Percentiles rank a stretch among this genome's conserved stretches.
phyloP scores from a whole-genome alignment of 35 echinoderm and acorn worm species.

The Ophiothrix spiculata region DNA sequence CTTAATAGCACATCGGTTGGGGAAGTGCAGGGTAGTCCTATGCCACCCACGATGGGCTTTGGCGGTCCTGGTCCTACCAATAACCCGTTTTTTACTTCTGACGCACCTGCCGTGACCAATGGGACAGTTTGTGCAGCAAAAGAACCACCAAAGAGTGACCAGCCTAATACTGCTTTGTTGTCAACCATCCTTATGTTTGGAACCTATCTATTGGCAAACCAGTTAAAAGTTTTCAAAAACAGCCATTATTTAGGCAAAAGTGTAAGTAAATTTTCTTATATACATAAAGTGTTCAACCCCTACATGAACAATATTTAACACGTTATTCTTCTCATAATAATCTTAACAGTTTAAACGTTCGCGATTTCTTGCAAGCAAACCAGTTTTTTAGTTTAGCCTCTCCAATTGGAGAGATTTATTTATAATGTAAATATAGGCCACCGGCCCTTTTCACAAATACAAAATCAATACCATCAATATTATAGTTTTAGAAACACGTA shows the following conservation, averaged over 20 bases:
- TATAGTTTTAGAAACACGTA: too few relatives aligned
- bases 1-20: not conserved
- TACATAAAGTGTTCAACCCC: too few relatives aligned
- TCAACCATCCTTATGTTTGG: constrained; percentile 83
- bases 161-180: constrained; percentile 75
- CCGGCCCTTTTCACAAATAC: too few relatives aligned
- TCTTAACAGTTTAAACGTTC: too few relatives aligned
- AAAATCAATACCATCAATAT: too few relatives aligned
- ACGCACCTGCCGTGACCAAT: not conserved
- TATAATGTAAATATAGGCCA: too few relatives aligned
- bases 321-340: too few relatives aligned
- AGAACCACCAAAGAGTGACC: not conserved
- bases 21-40: not conserved
- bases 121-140: not conserved
- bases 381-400: too few relatives aligned
- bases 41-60: not conserved
- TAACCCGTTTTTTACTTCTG: not conserved
- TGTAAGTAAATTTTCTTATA: too few relatives aligned
- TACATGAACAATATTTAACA: too few relatives aligned
- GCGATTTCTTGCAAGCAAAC: too few relatives aligned
- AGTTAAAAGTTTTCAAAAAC: constrained; percentile 62
- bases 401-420: too few relatives aligned
- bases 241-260: constrained; percentile 61
- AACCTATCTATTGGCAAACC: constrained; percentile 77
- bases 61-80: not conserved